Conservation (phyloP, 2,797 vertebrate species). For the Myotis findleyi region DNA sequence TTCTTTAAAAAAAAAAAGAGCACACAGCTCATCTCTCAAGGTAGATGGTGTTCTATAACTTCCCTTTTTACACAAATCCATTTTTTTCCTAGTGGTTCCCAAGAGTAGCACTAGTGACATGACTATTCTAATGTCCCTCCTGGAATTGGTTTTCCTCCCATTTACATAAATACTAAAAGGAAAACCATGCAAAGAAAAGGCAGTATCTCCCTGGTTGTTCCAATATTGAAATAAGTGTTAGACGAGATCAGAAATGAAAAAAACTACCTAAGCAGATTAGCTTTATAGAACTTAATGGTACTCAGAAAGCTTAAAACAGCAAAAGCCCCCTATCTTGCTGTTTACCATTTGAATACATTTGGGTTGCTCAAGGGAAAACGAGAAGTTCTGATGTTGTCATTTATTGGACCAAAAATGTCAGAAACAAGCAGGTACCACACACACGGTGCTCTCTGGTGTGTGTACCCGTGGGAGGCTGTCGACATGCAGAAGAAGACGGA, state of each 20-base stretch:
- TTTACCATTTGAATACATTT: constrained; percentile 24
- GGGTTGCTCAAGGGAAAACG: neutral
- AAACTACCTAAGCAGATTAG: neutral
- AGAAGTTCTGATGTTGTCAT: neutral
- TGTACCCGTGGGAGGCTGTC: neutral
- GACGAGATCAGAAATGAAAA: constrained; percentile 6
- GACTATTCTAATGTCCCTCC: neutral
- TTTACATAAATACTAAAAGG: neutral
- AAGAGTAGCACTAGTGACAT: neutral
- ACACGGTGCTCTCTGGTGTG: neutral
- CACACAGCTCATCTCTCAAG: neutral
- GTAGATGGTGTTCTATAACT: neutral
- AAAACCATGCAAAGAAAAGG: neutral
- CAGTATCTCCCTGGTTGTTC: neutral
- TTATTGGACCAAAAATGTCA: constrained; percentile 1
- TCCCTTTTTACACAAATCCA: neutral
- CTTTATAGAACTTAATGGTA: neutral
- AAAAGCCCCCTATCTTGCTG: neutral
- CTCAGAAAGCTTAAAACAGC: neutral
- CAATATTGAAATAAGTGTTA: constrained; percentile 3
- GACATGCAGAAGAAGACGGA: neutral
- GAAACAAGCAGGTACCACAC: neutral
- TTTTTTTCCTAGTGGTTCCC: neutral
- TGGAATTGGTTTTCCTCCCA: constrained; percentile 18
- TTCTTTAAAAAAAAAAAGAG: neutral